Percentiles rank a stretch among this genome's conserved stretches.
Conservation (phyloP, 2,888 invertebrate genomes). For the Scaeva pyrastri region DNA sequence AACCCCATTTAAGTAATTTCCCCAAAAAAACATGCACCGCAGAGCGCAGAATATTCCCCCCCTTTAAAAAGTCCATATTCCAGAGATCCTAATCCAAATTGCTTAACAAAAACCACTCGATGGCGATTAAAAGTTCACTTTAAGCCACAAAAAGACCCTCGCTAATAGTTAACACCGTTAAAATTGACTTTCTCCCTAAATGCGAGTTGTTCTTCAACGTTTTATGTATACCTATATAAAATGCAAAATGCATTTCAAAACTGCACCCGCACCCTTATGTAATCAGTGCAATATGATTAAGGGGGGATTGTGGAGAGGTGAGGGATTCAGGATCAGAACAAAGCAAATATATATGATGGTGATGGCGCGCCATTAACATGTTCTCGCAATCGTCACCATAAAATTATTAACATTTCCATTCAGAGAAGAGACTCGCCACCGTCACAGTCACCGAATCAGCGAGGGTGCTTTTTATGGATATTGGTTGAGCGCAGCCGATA, state of each 20-base stretch:
- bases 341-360: constrained; percentile 32
- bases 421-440: no score
- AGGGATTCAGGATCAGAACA: background rate
- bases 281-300: background rate
- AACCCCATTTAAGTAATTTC: constrained; percentile 29
- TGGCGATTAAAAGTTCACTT: constrained; percentile 58
- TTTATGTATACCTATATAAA: constrained; percentile 6
- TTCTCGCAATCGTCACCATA: constrained; percentile 72
- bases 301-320: no score
- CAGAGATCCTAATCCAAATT: constrained; percentile 51
- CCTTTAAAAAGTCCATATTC: background rate
- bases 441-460: no score
- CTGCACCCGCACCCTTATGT: constrained; percentile 30
- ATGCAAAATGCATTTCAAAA: constrained; percentile 65
- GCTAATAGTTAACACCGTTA: constrained; percentile 26
- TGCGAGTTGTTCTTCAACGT: constrained; percentile 3
- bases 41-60: background rate
- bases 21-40: background rate
- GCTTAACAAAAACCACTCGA: constrained; percentile 52
- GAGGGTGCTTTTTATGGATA: constrained; percentile 74
- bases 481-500: constrained; percentile 39
- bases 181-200: constrained; percentile 35
- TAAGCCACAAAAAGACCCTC: constrained; percentile 37
- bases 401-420: constrained; percentile 72
- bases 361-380: constrained; percentile 55